Conservation (phyloP, 2,797 vertebrate genomes). For the Myotis planiceps region DNA sequence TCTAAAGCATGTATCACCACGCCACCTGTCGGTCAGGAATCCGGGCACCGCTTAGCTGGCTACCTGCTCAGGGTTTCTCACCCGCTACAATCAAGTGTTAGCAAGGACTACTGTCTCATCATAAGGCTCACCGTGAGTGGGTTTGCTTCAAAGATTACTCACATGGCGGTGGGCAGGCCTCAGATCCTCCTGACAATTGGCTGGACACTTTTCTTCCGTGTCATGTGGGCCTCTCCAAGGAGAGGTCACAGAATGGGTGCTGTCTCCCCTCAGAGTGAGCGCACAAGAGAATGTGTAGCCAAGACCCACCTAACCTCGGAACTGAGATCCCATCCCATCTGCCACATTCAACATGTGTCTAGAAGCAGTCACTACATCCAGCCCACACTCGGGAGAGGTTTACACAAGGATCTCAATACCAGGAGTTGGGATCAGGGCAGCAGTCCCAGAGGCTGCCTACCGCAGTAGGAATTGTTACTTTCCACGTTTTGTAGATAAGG, state of each 20-base stretch:
- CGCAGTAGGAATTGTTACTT: neutral
- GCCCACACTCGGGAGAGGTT: fast-evolving
- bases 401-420: neutral
- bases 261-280: neutral
- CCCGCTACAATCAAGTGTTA: neutral
- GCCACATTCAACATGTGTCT: neutral
- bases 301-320: neutral
- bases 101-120: neutral
- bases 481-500: neutral
- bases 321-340: neutral
- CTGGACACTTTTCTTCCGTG: neutral
- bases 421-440: neutral
- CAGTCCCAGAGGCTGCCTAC: neutral
- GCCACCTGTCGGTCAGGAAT: neutral
- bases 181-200: too few relatives aligned
- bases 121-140: neutral
- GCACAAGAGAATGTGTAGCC: neutral
- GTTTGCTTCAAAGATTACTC: neutral
- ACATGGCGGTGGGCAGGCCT: neutral
- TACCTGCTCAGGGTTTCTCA: neutral
- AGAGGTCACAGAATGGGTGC: neutral
- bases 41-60: neutral
- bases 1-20: neutral
- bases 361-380: neutral
- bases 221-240: neutral